phyloP scores from a whole-genome alignment of 2,888 invertebrate species.

The Caenorhabditis angaria region DNA sequence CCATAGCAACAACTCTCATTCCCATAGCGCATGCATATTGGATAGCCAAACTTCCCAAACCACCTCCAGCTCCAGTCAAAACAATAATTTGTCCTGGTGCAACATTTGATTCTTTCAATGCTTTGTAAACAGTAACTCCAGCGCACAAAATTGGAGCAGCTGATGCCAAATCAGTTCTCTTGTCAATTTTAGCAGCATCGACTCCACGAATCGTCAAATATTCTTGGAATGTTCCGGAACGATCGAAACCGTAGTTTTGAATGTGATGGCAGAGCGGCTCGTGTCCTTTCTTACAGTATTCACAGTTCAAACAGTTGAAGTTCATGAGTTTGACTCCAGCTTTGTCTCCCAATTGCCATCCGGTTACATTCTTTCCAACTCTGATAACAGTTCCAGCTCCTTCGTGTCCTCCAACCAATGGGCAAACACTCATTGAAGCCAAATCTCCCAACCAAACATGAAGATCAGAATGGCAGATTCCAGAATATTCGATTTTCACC shows the following conservation, averaged over 20 bases:
- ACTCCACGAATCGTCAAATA: conserved; percentile 50
- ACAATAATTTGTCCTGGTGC: conserved; percentile 53
- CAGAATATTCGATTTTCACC: conserved; percentile 49
- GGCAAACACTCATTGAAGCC: conserved; percentile 34
- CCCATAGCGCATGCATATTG: conserved; percentile 61
- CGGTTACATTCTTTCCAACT: conserved; percentile 47
- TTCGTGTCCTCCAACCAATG: conserved; percentile 58
- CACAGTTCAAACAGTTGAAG: conserved; percentile 52
- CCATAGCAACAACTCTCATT: conserved; percentile 53
- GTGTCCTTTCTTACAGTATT: conserved; percentile 53
- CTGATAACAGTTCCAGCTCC: conserved; percentile 54
- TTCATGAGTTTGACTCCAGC: conserved; percentile 59
- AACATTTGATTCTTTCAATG: conserved; percentile 51
- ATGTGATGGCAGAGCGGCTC: conserved; percentile 50
- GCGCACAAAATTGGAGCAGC: conserved; percentile 58
- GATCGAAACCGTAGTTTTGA: conserved; percentile 40
- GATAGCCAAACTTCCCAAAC: conserved; percentile 54
- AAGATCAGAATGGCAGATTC: conserved; percentile 59
- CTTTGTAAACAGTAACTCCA: conserved; percentile 57
- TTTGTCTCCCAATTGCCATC: conserved; percentile 52
- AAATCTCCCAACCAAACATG: conserved; percentile 49
- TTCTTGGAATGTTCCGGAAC: conserved; percentile 53
- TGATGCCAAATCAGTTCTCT: conserved; percentile 37
- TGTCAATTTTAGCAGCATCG: conserved; percentile 45
- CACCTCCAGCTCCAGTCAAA: conserved; percentile 58